Percentiles rank a stretch among this genome's conserved stretches.
Conservation (phyloP, 2,888 invertebrate genomes). For the Dasysyrphus albostriatus region DNA sequence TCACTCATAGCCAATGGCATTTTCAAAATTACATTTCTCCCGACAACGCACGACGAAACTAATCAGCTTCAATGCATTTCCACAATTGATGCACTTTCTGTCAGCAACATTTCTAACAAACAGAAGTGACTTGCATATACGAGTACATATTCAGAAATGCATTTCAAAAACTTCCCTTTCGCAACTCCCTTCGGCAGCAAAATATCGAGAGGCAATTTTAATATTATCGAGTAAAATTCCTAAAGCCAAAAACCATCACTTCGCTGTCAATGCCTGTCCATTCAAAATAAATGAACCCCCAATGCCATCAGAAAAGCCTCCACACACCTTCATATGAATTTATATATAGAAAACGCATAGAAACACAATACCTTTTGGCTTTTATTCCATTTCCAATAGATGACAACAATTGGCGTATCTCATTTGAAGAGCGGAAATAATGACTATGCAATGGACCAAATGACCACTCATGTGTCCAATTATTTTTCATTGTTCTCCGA, state of each 20-base stretch:
- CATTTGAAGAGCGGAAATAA: slow-evolving; percentile 75
- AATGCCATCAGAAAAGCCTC: slow-evolving; percentile 12
- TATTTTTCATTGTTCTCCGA: slow-evolving; percentile 77
- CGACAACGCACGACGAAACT: slow-evolving; percentile 18
- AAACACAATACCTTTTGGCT: slow-evolving; percentile 55
- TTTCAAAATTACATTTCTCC: slow-evolving; percentile 63
- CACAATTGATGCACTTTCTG: slow-evolving; percentile 30
- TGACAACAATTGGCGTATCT: slow-evolving; percentile 72
- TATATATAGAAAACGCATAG: background rate
- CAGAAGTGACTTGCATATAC: slow-evolving; percentile 23
- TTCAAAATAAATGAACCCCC: slow-evolving; percentile 68
- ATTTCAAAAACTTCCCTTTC: slow-evolving; percentile 20
- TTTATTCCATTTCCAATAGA: slow-evolving; percentile 44
- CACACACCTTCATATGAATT: background rate
- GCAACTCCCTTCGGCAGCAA: slow-evolving; percentile 9
- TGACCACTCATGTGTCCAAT: slow-evolving; percentile 79
- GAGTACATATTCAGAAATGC: slow-evolving; percentile 19
- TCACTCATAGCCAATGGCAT: slow-evolving; percentile 32
- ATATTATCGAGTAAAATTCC: slow-evolving; percentile 52
- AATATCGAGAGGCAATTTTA: slow-evolving; percentile 52
- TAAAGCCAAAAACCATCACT: slow-evolving; percentile 29
- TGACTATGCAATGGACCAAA: slow-evolving; percentile 76
- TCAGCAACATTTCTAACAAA: slow-evolving; percentile 45
- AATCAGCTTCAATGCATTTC: slow-evolving; percentile 68
- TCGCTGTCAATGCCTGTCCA: slow-evolving; percentile 53